Conservation (phyloP, 2,113 vertebrate species). For the Girardinichthys multiradiatus region DNA sequence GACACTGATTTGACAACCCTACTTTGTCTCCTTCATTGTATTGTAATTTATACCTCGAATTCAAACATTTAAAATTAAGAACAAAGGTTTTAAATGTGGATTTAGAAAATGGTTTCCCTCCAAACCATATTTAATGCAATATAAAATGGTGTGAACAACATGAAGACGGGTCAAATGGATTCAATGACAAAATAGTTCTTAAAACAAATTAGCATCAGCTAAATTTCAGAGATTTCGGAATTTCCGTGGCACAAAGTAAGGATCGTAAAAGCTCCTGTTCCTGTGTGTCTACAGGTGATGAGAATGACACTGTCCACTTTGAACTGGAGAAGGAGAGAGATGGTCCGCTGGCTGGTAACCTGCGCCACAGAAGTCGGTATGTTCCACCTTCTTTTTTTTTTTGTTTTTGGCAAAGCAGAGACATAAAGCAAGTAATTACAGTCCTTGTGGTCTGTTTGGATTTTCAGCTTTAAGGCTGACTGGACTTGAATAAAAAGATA, state of each 20-base stretch:
- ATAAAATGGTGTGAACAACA: too few species aligned
- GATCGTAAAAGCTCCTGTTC: neutral
- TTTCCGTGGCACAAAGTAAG: too few species aligned
- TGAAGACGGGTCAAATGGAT: too few species aligned
- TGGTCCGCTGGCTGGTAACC: slow-evolving; percentile 99
- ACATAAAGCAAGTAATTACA: slow-evolving; percentile 9
- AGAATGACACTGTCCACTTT: slow-evolving; percentile 98
- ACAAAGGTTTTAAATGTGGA: neutral
- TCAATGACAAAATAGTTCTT: too few species aligned
- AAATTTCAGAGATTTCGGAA: too few species aligned
- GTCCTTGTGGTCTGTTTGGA: neutral
- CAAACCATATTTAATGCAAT: too few species aligned
- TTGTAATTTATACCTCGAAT: neutral
- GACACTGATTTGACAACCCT: neutral
- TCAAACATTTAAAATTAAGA: neutral
- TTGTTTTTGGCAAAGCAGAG: neutral
- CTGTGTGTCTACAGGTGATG: slow-evolving; percentile 86
- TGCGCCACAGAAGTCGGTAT: slow-evolving; percentile 98
- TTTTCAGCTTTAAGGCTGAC: slow-evolving; percentile 3
- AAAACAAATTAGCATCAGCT: too few species aligned
- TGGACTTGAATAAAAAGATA: neutral
- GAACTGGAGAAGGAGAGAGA: slow-evolving; percentile 97
- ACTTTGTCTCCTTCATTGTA: neutral
- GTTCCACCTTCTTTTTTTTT: slow-evolving; percentile 57
- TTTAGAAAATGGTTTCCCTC: neutral